Evolutionary conservation across 2,797 vertebrate genomes (phyloP).

Genomic region (Leptoclinus maculatus): DNA sequence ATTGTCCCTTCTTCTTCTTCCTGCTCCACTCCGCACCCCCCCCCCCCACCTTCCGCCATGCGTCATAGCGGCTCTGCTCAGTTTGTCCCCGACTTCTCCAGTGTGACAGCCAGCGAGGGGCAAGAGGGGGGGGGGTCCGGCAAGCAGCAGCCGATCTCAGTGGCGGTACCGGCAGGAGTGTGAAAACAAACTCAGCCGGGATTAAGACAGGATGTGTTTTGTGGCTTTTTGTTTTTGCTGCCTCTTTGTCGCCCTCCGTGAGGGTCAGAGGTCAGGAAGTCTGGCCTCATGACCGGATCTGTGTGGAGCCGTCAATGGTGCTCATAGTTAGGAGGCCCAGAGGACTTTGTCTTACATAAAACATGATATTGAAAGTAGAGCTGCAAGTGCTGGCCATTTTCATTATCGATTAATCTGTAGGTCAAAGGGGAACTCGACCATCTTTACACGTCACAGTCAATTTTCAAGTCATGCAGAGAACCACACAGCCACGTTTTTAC

Average conservation of each 20-base stretch:
- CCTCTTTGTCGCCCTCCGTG: conserved; percentile 30
- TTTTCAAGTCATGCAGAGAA: background rate
- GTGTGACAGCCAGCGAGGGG: conserved; percentile 6
- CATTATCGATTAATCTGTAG: background rate
- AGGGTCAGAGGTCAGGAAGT: conserved; percentile 61
- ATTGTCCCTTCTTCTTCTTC: conserved; percentile 35
- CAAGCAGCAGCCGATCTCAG: conserved; percentile 16
- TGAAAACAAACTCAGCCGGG: conserved; percentile 43
- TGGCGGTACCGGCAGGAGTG: conserved; percentile 22
- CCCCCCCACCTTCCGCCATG: background rate
- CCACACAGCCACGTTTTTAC: background rate
- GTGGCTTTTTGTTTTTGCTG: conserved; percentile 18
- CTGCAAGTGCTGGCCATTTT: background rate
- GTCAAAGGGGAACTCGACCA: background rate
- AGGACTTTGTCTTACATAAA: background rate
- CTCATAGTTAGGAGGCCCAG: background rate
- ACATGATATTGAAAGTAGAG: background rate
- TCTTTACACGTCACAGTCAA: background rate
- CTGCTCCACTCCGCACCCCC: background rate
- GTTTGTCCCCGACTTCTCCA: conserved; percentile 36
- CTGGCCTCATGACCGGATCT: conserved; percentile 24
- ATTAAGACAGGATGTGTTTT: conserved; percentile 62
- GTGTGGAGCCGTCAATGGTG: background rate
- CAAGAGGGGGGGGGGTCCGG: background rate
- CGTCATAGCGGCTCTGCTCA: conserved; percentile 30